These are phyloP conservation scores for Tipula unca DNA, from an alignment of 2,888 invertebrate genomes.

Conservation along the genomic window DNA sequence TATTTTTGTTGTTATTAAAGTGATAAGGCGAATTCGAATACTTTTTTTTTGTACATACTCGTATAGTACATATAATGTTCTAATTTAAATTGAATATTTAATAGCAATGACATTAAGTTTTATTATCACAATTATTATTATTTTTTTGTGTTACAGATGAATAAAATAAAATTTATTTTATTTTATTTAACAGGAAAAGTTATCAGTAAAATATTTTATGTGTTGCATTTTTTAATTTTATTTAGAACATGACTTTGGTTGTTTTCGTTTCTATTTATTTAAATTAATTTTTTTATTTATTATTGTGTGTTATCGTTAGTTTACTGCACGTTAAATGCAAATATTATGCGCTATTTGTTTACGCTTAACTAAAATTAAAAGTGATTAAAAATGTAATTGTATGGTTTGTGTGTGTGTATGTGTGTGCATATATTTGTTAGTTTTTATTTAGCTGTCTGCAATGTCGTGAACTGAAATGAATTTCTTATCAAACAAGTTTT, in stretches of 20 bases:
- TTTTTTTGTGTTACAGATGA: neutral
- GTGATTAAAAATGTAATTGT: neutral
- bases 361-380: neutral
- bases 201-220: neutral
- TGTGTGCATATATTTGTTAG: neutral
- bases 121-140: neutral
- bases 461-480: neutral
- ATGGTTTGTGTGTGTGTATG: neutral
- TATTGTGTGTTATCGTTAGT: neutral
- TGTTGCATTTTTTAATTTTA: neutral
- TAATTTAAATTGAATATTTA: constrained; percentile 3
- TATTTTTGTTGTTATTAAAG: neutral
- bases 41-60: neutral
- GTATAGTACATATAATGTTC: constrained; percentile 2
- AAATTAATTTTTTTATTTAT: neutral
- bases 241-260: constrained; percentile 8
- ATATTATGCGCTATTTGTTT: neutral
- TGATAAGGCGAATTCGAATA: neutral
- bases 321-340: neutral
- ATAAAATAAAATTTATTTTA: neutral
- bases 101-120: neutral
- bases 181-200: neutral
- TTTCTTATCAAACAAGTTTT: neutral
- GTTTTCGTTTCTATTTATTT: neutral
- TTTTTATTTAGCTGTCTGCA: neutral